A percentile compares a stretch with the other conserved stretches of the same genome.
Evolutionary conservation across 2,113 vertebrate species (phyloP).

Genomic region (Prinia subflava): DNA sequence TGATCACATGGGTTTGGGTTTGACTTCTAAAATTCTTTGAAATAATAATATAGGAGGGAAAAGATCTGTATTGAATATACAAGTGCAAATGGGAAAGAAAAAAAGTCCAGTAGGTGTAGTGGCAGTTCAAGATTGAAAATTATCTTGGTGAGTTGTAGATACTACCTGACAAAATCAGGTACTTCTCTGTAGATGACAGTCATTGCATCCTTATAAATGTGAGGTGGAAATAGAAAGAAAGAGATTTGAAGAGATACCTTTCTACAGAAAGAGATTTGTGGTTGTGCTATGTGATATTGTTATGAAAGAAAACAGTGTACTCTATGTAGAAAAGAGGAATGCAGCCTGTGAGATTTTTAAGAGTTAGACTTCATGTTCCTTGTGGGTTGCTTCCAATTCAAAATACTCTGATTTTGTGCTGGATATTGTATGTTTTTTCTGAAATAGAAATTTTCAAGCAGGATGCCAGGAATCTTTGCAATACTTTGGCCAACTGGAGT

Average conservation of each 20-base stretch:
- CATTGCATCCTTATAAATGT: neutral
- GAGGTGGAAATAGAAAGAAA: neutral
- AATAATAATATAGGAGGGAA: neutral
- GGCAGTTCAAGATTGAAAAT: neutral
- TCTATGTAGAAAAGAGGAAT: neutral
- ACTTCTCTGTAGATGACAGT: neutral
- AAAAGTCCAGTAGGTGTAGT: neutral
- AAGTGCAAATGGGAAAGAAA: neutral
- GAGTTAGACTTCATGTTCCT: neutral
- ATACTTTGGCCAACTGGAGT: neutral
- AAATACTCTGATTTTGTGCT: neutral
- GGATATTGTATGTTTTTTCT: neutral
- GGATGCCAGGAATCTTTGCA: neutral
- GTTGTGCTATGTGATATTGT: accelerated
- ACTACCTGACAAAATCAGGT: neutral
- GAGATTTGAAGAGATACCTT: neutral
- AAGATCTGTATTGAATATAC: neutral
- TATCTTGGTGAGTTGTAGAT: neutral
- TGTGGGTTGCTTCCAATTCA: neutral
- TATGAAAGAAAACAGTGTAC: neutral
- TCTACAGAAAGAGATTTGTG: neutral
- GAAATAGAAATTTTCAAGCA: neutral
- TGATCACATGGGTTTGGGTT: neutral
- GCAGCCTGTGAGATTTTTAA: neutral
- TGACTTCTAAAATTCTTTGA: neutral